A percentile compares a stretch with the other conserved stretches of the same genome.
Conservation (phyloP, 2,797 vertebrate genomes). For the Tarsius wallacei region DNA sequence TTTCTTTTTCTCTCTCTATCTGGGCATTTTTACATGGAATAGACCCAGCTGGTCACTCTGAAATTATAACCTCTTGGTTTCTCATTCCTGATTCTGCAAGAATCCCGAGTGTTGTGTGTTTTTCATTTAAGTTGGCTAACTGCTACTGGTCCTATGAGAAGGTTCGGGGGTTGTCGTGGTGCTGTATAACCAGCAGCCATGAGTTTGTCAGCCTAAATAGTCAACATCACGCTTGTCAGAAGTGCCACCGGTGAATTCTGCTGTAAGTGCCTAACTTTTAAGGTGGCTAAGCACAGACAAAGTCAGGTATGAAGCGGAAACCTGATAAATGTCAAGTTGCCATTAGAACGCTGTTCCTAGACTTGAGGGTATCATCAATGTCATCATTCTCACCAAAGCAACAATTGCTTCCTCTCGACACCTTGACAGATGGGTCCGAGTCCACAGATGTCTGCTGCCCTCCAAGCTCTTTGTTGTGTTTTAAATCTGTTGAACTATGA, state of each 20-base stretch:
- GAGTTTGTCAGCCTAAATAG: background rate
- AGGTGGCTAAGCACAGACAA: conserved; percentile 70
- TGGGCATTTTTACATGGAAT: background rate
- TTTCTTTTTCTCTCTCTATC: background rate
- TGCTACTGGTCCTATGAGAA: background rate
- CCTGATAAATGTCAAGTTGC: conserved; percentile 75
- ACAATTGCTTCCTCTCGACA: conserved; percentile 75
- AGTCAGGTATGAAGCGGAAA: conserved; percentile 77
- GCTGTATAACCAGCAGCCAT: background rate
- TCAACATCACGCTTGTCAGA: background rate
- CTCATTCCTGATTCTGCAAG: background rate
- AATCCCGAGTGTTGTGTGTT: background rate
- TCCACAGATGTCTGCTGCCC: conserved; percentile 66
- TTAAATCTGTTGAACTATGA: conserved; percentile 72
- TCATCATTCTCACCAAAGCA: conserved; percentile 83
- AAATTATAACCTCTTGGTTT: background rate
- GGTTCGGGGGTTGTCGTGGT: background rate
- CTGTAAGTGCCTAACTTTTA: background rate
- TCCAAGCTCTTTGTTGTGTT: conserved; percentile 77
- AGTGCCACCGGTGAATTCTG: background rate
- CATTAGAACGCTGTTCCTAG: conserved; percentile 78
- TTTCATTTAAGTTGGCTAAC: background rate
- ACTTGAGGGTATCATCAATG: conserved; percentile 67
- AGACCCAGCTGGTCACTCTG: background rate
- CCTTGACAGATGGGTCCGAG: conserved; percentile 77